phyloP scores from a whole-genome alignment of 2,888 invertebrate genomes.

The Hypercompe scribonia region DNA sequence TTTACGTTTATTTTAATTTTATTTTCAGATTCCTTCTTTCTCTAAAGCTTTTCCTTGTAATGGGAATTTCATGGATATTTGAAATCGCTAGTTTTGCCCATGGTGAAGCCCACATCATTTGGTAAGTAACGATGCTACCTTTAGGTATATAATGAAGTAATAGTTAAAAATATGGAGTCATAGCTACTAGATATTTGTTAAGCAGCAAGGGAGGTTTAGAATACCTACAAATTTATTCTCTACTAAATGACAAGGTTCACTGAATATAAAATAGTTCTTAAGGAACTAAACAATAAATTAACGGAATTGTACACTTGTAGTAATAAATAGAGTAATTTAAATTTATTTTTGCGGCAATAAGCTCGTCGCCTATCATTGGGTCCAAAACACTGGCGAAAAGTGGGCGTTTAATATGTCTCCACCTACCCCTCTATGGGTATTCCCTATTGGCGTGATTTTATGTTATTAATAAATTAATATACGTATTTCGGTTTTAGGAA shows the following conservation, averaged over 20 bases:
- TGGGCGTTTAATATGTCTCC: too few relatives aligned
- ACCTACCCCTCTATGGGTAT: too few relatives aligned
- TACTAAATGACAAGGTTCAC: neutral
- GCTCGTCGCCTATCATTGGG: too few relatives aligned
- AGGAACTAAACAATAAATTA: neutral
- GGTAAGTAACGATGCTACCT: slow-evolving; percentile 60
- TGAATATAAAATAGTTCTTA: neutral
- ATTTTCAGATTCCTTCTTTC: slow-evolving; percentile 87
- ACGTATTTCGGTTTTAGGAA: slow-evolving; percentile 76
- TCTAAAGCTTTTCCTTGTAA: slow-evolving; percentile 88
- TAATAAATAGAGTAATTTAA: neutral
- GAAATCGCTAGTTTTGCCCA: slow-evolving; percentile 87
- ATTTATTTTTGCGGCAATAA: too few relatives aligned
- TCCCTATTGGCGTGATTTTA: too few relatives aligned
- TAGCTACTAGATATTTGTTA: too few relatives aligned
- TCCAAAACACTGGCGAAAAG: too few relatives aligned
- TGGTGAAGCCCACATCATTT: slow-evolving; percentile 74
- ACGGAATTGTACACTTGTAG: too few relatives aligned
- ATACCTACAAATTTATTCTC: too few relatives aligned
- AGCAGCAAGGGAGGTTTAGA: too few relatives aligned
- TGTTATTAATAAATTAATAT: too few relatives aligned
- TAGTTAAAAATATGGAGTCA: too few relatives aligned
- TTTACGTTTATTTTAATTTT: neutral
- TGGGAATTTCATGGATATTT: slow-evolving; percentile 91
- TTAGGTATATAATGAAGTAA: neutral